phyloP scores from a whole-genome alignment of 2,888 invertebrate genomes.

The Azorinus chamasolen region DNA sequence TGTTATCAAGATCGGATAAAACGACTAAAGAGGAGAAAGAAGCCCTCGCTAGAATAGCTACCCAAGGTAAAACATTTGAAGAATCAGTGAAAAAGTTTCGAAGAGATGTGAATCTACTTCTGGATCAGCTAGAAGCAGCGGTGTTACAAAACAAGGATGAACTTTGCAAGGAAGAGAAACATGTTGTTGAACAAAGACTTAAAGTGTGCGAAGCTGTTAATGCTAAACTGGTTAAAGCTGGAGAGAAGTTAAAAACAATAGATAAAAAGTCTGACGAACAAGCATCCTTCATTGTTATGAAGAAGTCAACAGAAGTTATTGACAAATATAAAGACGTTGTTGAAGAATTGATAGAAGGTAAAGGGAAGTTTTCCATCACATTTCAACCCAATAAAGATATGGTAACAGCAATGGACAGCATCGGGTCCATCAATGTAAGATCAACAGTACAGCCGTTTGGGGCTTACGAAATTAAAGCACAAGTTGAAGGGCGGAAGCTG shows the following conservation, averaged over 20 bases:
- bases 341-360: conserved; percentile 37
- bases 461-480: not conserved
- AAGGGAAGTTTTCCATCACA: conserved; percentile 38
- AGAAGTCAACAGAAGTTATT: conserved; percentile 23
- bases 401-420: conserved; percentile 35
- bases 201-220: conserved; percentile 46
- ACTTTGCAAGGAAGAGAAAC: conserved; percentile 34
- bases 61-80: conserved; percentile 41
- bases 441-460: conserved; percentile 48
- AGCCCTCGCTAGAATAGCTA: conserved; percentile 20
- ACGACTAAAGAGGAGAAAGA: conserved; percentile 32
- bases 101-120: conserved; percentile 38
- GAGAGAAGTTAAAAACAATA: conserved; percentile 29
- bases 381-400: conserved; percentile 47
- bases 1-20: conserved; percentile 38
- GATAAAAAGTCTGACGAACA: conserved; percentile 25
- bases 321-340: conserved; percentile 40
- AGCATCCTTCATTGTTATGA: conserved; percentile 41
- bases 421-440: conserved; percentile 52
- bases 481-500: conserved; percentile 6
- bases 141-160: conserved; percentile 49
- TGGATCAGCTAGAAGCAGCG: conserved; percentile 46
- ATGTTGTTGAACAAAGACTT: conserved; percentile 32
- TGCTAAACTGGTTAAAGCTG: conserved; percentile 29
- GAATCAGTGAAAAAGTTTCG: conserved; percentile 48